Evolutionary conservation across 2,113 vertebrate genomes (phyloP).

Genomic region (Tupaia tana): DNA sequence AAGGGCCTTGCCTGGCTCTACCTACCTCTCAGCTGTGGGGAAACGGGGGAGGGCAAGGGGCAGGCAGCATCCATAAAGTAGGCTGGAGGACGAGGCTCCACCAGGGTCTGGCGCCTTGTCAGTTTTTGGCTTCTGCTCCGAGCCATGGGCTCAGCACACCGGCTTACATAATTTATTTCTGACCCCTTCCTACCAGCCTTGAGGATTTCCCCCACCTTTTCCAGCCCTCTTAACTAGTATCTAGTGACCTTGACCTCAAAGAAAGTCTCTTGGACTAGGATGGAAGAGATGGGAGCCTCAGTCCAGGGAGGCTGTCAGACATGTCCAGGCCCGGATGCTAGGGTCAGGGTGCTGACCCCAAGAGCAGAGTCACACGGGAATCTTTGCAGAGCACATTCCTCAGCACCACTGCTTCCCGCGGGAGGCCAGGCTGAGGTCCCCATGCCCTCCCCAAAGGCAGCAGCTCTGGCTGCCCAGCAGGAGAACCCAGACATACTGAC

Average conservation of each 20-base stretch:
- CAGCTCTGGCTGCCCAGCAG: constrained; percentile 11
- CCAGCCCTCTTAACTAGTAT: constrained; percentile 33
- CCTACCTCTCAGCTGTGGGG: background rate
- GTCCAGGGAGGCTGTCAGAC: constrained; percentile 42
- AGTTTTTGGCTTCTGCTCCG: background rate
- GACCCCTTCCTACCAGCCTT: background rate
- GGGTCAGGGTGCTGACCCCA: constrained; percentile 77
- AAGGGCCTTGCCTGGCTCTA: background rate
- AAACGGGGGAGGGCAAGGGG: background rate
- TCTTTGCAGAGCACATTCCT: constrained; percentile 75
- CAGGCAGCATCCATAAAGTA: background rate
- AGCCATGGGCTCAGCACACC: background rate
- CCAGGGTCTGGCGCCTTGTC: background rate
- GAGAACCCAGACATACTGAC: constrained; percentile 86
- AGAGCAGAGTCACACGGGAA: constrained; percentile 81
- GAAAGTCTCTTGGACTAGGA: constrained; percentile 30
- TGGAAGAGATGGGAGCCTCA: constrained; percentile 28
- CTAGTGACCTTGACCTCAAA: constrained; percentile 4
- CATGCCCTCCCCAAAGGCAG: constrained; percentile 36
- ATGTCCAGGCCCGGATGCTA: constrained; percentile 74
- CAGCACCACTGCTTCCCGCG: constrained; percentile 49
- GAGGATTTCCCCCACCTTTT: constrained; percentile 34
- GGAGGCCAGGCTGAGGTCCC: constrained; percentile 52
- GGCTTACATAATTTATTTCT: background rate
- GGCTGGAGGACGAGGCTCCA: background rate